Evolutionary conservation across 2,888 invertebrate genomes (phyloP).

Genomic region (Lumbricus terrestris): DNA sequence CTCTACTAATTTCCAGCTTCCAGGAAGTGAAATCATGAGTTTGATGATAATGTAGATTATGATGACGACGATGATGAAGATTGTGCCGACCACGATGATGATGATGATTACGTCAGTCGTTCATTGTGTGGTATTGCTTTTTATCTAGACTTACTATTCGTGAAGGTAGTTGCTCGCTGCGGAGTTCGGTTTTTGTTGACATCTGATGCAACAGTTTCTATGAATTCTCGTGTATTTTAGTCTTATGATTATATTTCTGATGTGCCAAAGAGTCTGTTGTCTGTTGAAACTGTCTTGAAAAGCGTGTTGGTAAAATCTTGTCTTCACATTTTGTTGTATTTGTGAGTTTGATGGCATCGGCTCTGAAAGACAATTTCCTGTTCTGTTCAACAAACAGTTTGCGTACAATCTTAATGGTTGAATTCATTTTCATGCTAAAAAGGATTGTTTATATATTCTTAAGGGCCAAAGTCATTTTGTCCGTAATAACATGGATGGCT

Average conservation of each 20-base stretch:
- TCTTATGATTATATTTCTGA: neutral
- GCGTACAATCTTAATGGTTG: neutral
- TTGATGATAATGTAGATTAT: neutral
- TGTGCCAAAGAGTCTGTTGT: neutral
- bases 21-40: neutral
- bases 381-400: neutral
- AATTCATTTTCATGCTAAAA: neutral
- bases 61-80: neutral
- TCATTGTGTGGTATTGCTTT: constrained; percentile 3
- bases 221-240: constrained; percentile 3
- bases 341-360: neutral
- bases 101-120: neutral
- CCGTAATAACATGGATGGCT: too few species aligned
- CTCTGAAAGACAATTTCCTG: neutral
- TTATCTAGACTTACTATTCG: neutral
- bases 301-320: neutral
- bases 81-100: neutral
- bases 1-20: neutral
- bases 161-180: neutral
- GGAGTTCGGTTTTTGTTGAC: neutral
- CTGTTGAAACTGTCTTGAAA: neutral
- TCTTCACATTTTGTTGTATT: neutral
- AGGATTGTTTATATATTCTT: neutral
- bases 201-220: neutral
- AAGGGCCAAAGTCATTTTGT: too few species aligned